Evolutionary conservation across 2,888 invertebrate species (phyloP).

Genomic region (Rhagonycha fulva): DNA sequence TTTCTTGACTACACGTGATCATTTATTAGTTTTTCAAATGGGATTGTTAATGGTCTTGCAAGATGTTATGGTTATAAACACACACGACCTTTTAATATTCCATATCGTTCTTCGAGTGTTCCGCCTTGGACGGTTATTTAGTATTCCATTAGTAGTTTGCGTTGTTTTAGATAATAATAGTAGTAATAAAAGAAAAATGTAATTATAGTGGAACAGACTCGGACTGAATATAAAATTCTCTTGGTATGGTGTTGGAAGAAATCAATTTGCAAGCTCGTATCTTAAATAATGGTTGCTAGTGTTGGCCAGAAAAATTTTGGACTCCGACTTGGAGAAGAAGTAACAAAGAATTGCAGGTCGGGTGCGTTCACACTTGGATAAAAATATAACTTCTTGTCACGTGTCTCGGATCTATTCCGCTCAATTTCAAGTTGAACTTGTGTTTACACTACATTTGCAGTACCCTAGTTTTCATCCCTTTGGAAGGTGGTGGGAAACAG

Average conservation of each 20-base stretch:
- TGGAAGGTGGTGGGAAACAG: slow-evolving; percentile 39
- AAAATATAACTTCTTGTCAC: slow-evolving; percentile 55
- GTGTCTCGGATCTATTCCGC: slow-evolving; percentile 53
- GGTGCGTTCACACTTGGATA: slow-evolving; percentile 42
- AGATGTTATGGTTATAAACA: not conserved
- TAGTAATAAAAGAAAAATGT: slow-evolving; percentile 45
- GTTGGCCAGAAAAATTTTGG: slow-evolving; percentile 38
- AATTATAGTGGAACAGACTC: slow-evolving; percentile 52
- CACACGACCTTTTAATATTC: not conserved
- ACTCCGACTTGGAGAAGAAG: slow-evolving; percentile 23
- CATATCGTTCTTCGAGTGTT: not conserved
- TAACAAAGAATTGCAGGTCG: slow-evolving; percentile 35
- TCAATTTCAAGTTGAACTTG: slow-evolving; percentile 53
- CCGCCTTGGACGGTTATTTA: not conserved
- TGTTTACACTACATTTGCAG: slow-evolving; percentile 54
- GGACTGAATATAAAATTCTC: slow-evolving; percentile 36
- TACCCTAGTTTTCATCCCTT: slow-evolving; percentile 33
- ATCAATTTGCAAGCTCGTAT: slow-evolving; percentile 54
- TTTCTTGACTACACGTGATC: slow-evolving; percentile 9
- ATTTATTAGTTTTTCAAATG: slow-evolving; percentile 24
- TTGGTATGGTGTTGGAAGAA: slow-evolving; percentile 31
- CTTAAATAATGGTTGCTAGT: slow-evolving; percentile 52
- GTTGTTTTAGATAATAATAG: slow-evolving; percentile 28
- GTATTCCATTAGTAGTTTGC: not conserved
- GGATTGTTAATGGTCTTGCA: slow-evolving; percentile 2